Base-by-base conservation (phyloP, 2,888 invertebrate species). In the Elgonia sp. region DNA sequence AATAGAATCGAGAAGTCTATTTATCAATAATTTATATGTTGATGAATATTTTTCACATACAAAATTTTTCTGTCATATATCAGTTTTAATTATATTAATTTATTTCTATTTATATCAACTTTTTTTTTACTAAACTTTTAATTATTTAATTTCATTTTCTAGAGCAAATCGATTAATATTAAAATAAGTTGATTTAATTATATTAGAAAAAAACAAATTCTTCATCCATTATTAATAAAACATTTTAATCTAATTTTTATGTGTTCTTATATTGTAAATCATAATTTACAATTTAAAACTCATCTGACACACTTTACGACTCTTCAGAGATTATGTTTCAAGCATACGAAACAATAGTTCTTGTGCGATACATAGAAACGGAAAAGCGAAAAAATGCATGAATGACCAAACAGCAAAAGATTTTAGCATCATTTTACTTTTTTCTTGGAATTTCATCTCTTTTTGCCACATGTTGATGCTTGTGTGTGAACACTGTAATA, bases 221-320 rank as follows among this genome's bases (percentile, higher is more conserved):
- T 29, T 29, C 5, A 29, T 29, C 29, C 1, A 29, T 29, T 29
- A 29, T 29, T 29, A 29, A 29, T 29, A 29, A 3, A 29, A 29
- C 29, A 29, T 29, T 29, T 29, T 3, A 29, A 29, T 29, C 3
- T 29, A 29, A 18, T 40, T 65, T 65, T 1, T 67, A 40, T 69
- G 12, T 69, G n/a, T 21, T 42, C 4, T 46, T 57, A 55, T 39
- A 40, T 39, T 57, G 12, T 60, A 73, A 73, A 73, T 42, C 42
- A 60, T 73, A 29, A 60, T 60, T 21, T 60, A 60, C 42, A 60
- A 46, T 42, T 73, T 60, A 42, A 21, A 29, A 29, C 46, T 60
- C 60, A 73, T 60, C 60, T 73, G 73, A 73, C 73, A 76, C 18
- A 76, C 75, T 76, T 76, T 76, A 63, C 50, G 37, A 63, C n/a